Evolutionary conservation across 2,113 vertebrate species (phyloP).

Genomic region (Mastomys natalensis): DNA sequence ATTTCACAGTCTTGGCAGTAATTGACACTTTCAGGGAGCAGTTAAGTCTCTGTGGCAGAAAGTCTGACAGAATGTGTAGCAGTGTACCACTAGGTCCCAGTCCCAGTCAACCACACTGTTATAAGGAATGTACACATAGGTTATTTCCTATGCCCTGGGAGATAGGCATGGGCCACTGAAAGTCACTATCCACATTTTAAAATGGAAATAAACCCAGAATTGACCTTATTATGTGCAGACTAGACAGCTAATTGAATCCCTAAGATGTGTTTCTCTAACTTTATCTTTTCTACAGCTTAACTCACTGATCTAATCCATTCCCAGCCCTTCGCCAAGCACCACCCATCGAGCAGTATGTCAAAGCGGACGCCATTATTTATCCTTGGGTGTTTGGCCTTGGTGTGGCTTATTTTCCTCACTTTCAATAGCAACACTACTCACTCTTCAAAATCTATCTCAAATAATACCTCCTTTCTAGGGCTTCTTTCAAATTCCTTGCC

Average conservation of each 20-base stretch:
- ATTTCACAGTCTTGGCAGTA: neutral
- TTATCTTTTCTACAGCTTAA: neutral
- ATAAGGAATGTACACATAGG: neutral
- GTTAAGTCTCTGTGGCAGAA: neutral
- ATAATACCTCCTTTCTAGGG: conserved; percentile 24
- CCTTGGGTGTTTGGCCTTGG: neutral
- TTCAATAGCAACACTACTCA: neutral
- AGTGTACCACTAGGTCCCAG: neutral
- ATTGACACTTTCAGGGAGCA: neutral
- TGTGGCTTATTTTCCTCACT: neutral
- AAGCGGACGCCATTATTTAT: neutral
- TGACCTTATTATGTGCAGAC: neutral
- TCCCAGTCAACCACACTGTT: neutral
- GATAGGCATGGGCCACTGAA: neutral
- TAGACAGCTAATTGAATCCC: neutral
- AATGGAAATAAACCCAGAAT: neutral
- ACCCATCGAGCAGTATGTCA: neutral
- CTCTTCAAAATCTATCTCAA: conserved; percentile 2
- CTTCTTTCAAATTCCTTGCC: conserved; percentile 9
- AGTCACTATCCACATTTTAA: neutral
- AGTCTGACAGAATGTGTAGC: neutral
- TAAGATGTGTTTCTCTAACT: neutral
- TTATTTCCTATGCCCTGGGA: neutral
- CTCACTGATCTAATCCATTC: neutral
- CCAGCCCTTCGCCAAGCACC: neutral